Percentiles rank a stretch among this genome's conserved stretches.
phyloP scores from a whole-genome alignment of 2,888 invertebrate genomes.

The Auanema sp. region DNA sequence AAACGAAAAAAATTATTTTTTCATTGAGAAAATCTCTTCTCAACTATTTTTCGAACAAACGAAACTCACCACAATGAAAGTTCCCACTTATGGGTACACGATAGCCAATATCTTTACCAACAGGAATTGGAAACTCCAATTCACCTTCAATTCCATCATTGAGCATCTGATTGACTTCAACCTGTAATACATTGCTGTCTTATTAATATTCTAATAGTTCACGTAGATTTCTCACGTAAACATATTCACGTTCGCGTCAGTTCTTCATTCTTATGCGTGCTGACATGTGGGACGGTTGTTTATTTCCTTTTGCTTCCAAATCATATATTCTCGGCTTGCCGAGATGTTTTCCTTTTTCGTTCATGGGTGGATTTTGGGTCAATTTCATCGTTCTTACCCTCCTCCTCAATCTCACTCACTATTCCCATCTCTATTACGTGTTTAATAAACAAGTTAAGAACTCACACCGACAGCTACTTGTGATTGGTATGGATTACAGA shows the following conservation, averaged over 20 bases:
- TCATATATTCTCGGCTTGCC: no score
- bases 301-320: no score
- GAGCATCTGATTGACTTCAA: constrained; percentile 31
- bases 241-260: no score
- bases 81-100: constrained; percentile 29
- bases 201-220: neutral
- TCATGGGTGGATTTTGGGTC: no score
- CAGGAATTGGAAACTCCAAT: constrained; percentile 33
- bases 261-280: neutral
- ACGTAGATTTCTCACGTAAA: neutral
- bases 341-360: no score
- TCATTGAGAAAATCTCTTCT: neutral
- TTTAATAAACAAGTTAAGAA: neutral
- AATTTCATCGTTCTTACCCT: no score
- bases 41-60: neutral
- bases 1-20: constrained; percentile 7
- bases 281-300: no score
- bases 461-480: constrained; percentile 40
- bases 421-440: no score
- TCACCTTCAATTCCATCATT: constrained; percentile 43
- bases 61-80: constrained; percentile 25
- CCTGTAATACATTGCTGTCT: constrained; percentile 13
- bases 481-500: constrained; percentile 43
- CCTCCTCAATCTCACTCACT: no score
- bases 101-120: constrained; percentile 33